A percentile compares a stretch with the other conserved stretches of the same genome.
phyloP scores from a whole-genome alignment of 2,888 invertebrate genomes.

The Gastrophysa polygoni region DNA sequence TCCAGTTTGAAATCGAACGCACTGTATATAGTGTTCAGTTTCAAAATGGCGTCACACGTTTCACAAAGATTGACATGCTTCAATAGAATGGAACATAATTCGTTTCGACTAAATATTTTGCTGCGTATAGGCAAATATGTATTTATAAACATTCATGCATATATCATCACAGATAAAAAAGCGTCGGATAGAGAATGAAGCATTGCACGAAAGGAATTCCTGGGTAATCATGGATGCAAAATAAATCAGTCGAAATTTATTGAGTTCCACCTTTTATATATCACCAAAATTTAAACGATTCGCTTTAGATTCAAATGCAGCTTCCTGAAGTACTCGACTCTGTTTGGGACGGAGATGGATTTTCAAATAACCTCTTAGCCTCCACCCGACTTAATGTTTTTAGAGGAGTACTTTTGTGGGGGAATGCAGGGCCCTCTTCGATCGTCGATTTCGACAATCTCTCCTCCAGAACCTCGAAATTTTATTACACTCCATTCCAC shows the following conservation, averaged over 20 bases:
- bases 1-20: too few species aligned
- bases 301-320: slow-evolving; percentile 55
- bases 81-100: too few species aligned
- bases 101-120: too few species aligned
- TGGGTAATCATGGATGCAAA: slow-evolving; percentile 39
- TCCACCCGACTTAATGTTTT: slow-evolving; percentile 47
- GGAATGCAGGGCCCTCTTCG: slow-evolving; percentile 24
- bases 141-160: too few species aligned
- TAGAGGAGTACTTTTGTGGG: slow-evolving; percentile 44
- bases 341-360: slow-evolving; percentile 53
- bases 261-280: slow-evolving; percentile 49
- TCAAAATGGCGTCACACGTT: too few species aligned
- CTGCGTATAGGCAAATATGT: too few species aligned
- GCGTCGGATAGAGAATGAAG: not conserved
- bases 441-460: slow-evolving; percentile 18
- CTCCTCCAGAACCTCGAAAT: not conserved
- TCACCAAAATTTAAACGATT: slow-evolving; percentile 54
- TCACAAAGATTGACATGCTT: too few species aligned
- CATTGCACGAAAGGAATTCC: slow-evolving; percentile 23
- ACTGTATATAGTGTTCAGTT: too few species aligned
- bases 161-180: too few species aligned
- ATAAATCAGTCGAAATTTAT: slow-evolving; percentile 46
- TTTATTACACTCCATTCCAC: not conserved
- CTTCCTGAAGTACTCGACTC: slow-evolving; percentile 51
- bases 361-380: slow-evolving; percentile 54